A percentile compares a stretch with the other conserved stretches of the same genome.
Evolutionary conservation across 2,888 invertebrate species (phyloP).

Genomic region (Campoletis raptor): DNA sequence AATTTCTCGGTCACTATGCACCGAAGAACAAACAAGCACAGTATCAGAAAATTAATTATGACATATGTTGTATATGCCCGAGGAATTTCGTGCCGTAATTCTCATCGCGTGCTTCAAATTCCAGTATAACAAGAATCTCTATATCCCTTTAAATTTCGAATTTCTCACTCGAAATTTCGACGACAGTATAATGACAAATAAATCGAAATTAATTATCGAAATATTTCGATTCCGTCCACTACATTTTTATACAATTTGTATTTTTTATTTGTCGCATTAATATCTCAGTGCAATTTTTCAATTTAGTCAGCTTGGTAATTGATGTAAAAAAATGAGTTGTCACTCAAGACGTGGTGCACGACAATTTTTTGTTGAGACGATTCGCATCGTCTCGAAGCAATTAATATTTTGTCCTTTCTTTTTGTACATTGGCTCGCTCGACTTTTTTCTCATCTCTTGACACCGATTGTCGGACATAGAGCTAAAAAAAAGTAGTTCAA

Average conservation of each 20-base stretch:
- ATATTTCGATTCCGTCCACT: not conserved
- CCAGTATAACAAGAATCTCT: not conserved
- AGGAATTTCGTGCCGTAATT: not conserved
- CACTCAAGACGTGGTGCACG: constrained; percentile 8
- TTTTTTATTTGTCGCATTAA: not conserved
- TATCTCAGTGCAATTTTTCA: not conserved
- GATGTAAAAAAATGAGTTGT: constrained; percentile 56
- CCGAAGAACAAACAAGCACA: constrained; percentile 37
- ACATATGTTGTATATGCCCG: not conserved
- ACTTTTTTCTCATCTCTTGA: not conserved
- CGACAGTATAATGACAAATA: not conserved
- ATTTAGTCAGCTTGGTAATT: not conserved
- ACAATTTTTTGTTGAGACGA: constrained; percentile 29
- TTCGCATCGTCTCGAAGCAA: constrained; percentile 32
- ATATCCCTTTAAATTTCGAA: not conserved
- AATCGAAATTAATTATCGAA: not conserved
- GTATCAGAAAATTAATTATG: constrained; percentile 24
- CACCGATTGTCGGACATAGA: constrained; percentile 12
- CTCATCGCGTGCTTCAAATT: not conserved
- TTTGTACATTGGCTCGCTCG: constrained; percentile 11
- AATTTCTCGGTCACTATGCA: constrained; percentile 25
- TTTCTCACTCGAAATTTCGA: not conserved
- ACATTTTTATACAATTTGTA: not conserved
- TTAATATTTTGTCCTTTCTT: constrained; percentile 19
- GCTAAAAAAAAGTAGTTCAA: not conserved